phyloP scores from a whole-genome alignment of 2,113 vertebrate genomes.

The Sinocyclocheilus anophthalmus region DNA sequence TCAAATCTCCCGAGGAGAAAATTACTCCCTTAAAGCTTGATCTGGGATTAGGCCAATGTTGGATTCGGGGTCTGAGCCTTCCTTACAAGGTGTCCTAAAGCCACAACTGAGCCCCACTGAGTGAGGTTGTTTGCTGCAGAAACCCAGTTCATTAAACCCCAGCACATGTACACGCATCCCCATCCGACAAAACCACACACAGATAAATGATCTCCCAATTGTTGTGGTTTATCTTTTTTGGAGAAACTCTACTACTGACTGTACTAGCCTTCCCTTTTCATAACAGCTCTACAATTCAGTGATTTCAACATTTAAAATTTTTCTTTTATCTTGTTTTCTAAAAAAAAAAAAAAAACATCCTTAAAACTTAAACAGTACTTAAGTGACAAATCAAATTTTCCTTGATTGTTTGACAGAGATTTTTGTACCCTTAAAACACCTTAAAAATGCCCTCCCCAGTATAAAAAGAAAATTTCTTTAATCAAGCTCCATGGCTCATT shows the following conservation, averaged over 20 bases:
- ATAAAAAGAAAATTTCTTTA: no score
- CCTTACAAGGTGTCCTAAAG: constrained; percentile 70
- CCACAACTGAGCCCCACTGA: constrained; percentile 63
- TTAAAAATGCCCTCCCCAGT: no score
- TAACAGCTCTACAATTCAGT: neutral
- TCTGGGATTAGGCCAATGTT: constrained; percentile 81
- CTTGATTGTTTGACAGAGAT: no score
- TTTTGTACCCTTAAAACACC: no score
- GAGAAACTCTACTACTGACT: neutral
- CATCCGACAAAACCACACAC: neutral
- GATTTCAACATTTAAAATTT: neutral
- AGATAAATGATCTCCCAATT: constrained; percentile 11
- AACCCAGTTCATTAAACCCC: constrained; percentile 68
- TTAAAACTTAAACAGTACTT: neutral
- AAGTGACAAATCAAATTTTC: no score
- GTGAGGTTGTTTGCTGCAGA: constrained; percentile 61
- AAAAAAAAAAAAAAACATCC: neutral
- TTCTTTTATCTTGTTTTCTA: neutral
- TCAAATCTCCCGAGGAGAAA: constrained; percentile 79
- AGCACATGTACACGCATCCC: neutral
- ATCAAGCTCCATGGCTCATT: no score
- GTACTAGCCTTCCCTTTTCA: neutral
- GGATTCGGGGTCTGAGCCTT: constrained; percentile 74
- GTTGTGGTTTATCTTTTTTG: neutral
- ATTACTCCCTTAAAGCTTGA: constrained; percentile 81